phyloP scores from a whole-genome alignment of 2,113 vertebrate genomes.

The Macquaria australasica region DNA sequence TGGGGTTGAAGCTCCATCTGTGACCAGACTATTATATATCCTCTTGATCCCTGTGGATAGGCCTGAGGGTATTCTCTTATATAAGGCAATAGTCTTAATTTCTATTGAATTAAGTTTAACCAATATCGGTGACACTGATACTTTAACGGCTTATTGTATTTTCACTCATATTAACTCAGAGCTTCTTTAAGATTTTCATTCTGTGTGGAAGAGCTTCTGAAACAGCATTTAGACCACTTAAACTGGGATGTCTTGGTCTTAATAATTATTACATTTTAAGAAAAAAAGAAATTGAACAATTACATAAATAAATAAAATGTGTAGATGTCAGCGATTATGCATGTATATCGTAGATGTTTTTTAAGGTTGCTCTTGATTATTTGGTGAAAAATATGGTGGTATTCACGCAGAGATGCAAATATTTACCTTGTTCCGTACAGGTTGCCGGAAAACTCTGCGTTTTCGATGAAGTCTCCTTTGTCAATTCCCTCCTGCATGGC shows the following conservation, averaged over 20 bases:
- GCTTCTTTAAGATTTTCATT: background rate
- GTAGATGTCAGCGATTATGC: background rate
- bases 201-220: background rate
- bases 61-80: slow-evolving; percentile 13
- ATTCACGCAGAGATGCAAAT: background rate
- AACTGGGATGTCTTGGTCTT: background rate
- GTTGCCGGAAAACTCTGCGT: slow-evolving; percentile 94
- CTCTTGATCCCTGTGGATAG: slow-evolving; percentile 34
- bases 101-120: background rate
- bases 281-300: background rate
- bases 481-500: slow-evolving; percentile 91
- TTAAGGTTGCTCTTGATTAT: background rate
- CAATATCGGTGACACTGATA: background rate
- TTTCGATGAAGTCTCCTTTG: slow-evolving; percentile 92
- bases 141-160: background rate
- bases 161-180: background rate
- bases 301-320: background rate
- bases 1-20: slow-evolving; percentile 73
- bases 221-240: background rate
- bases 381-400: background rate
- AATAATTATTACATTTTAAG: background rate
- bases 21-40: slow-evolving; percentile 52
- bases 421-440: slow-evolving; percentile 95
- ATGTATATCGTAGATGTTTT: background rate
- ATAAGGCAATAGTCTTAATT: background rate